Percentiles rank a stretch among this genome's conserved stretches.
phyloP scores from a whole-genome alignment of 2,113 vertebrate genomes.

The Eublepharis macularius region DNA sequence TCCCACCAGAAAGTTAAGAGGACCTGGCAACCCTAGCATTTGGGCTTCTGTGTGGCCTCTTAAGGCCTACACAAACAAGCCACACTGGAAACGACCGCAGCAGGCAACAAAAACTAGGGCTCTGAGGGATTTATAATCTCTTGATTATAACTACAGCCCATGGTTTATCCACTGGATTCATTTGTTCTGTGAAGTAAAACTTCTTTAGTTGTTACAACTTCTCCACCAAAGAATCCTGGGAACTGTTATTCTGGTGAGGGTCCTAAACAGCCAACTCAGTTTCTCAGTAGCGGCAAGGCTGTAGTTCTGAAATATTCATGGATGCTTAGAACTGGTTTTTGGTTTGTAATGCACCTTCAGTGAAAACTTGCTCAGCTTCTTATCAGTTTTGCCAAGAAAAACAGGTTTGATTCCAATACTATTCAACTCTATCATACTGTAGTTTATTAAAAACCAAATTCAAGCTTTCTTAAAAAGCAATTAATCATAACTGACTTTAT shows the following conservation, averaged over 20 bases:
- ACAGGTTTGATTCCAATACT: not conserved
- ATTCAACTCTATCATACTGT: not conserved
- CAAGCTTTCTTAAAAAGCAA: conserved; percentile 2
- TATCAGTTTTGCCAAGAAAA: not conserved
- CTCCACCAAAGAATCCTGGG: not conserved
- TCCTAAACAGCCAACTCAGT: not conserved
- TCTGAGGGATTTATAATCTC: not conserved
- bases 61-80: not conserved
- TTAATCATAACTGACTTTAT: not conserved
- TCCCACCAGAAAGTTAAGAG: too few species aligned
- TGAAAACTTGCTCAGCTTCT: not conserved
- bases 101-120: not conserved
- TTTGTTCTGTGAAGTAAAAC: not conserved
- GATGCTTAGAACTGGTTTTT: not conserved
- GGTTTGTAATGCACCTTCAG: not conserved
- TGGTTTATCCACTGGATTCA: not conserved
- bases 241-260: not conserved
- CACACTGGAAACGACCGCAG: not conserved
- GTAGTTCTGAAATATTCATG: not conserved
- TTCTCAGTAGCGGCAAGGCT: not conserved
- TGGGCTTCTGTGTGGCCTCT: too few species aligned
- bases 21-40: too few species aligned
- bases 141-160: not conserved
- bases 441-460: not conserved
- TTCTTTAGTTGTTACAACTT: not conserved